Evolutionary conservation across 2,113 vertebrate species (phyloP).

Genomic region (Nipponia nippon): DNA sequence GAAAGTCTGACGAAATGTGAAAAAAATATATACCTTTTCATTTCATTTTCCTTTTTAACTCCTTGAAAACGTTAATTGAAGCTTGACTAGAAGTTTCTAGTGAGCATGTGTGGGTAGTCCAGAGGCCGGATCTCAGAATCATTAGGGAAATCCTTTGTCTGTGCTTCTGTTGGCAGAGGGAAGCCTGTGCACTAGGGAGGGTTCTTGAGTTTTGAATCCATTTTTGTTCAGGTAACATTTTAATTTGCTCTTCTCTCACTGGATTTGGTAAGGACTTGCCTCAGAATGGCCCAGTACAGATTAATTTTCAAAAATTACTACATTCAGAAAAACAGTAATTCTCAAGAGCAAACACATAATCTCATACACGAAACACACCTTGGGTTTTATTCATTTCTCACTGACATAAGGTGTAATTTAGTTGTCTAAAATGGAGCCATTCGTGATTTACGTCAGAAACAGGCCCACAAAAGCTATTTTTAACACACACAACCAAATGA

Average conservation of each 20-base stretch:
- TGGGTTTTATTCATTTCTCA: conserved; percentile 24
- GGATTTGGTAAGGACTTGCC: not conserved
- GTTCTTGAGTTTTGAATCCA: not conserved
- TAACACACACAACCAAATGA: not conserved
- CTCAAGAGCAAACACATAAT: conserved; percentile 33
- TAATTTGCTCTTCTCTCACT: not conserved
- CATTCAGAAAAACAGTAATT: conserved; percentile 1
- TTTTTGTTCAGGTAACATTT: not conserved
- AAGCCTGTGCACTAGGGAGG: not conserved
- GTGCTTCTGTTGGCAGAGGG: not conserved
- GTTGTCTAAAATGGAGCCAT: conserved; percentile 26
- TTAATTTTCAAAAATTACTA: conserved; percentile 27
- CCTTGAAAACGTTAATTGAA: not conserved
- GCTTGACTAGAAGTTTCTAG: not conserved
- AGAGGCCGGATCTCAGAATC: not conserved
- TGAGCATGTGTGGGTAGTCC: not conserved
- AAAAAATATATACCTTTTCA: not conserved
- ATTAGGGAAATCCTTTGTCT: not conserved
- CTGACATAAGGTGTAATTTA: conserved; percentile 49
- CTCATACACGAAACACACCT: not conserved
- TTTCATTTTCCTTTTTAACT: not conserved
- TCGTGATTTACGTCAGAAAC: not conserved
- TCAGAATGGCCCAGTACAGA: not conserved
- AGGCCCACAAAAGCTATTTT: conserved; percentile 39
- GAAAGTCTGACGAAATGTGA: not conserved